Evolutionary conservation across 2,113 vertebrate species (phyloP), one percentile per base, ranked within the genome.

Genomic region (Coptodon rendalli): DNA sequence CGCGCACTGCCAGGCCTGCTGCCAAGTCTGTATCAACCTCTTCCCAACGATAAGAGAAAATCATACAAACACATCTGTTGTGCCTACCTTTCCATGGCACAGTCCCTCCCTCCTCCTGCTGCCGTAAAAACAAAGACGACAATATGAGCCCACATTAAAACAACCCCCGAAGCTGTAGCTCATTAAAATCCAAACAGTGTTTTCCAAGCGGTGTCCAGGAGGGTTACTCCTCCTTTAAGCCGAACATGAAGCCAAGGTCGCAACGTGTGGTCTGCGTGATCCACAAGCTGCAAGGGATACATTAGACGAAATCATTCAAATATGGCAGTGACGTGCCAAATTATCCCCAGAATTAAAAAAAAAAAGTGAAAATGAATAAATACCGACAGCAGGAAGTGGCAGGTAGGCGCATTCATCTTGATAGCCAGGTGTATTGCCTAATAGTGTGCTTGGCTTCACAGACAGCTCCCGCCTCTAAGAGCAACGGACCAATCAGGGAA

Each of bases 381-480:
- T 80, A 80, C 11, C 83, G 87, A 84, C 86, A 91, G 86, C 94
- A 95, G 94, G 94, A 96, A 95, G 93, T 95, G 93, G 84, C 93
- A 95, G 94, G 94, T 94, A 94, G 86, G 56, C 43, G 71, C 85
- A 40, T 86, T 92, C 71, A 66, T 89, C 78, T 66, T 93, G 92
- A 96, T 56, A 17, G 94, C 24, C 83, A 89, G 88, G 81, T 86
- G 82, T 43, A 34, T 43, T 7, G 88, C 24, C 94, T 85, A 94
- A 95, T 95, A 91, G 87, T 8, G 61, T 45, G 36, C 29, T 82
- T 9, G n/a, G 9, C 16, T 86, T 31, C 36, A 2, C 10, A 5
- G 1, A 27, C 2, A 87, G 36, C 4, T 36, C 92, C 94, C 93
- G 92, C 94, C 91, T 80, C 66, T 9, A 4, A 9, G 2, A 2